A percentile compares a stretch with the other conserved stretches of the same genome.
phyloP scores from a whole-genome alignment of 1,140 invertebrate species.

The Drosophila pallidifrons region DNA sequence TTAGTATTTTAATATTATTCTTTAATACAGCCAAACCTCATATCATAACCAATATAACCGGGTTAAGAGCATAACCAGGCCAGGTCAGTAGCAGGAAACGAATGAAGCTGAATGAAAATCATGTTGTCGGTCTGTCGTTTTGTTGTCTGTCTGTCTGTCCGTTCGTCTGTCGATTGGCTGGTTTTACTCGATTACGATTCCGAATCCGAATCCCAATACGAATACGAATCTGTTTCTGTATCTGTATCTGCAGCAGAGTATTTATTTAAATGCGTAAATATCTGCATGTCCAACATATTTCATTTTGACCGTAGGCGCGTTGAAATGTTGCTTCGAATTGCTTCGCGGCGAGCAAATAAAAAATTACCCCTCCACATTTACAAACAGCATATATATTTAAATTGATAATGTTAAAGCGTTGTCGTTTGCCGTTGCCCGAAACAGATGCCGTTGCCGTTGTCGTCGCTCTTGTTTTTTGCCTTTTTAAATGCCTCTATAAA shows the following conservation, averaged over 20 bases:
- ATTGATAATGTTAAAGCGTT: constrained; percentile 66
- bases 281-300: constrained; percentile 74
- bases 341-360: constrained; percentile 55
- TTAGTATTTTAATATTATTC: neutral
- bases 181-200: constrained; percentile 62
- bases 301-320: constrained; percentile 74
- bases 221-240: constrained; percentile 29
- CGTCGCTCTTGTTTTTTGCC: constrained; percentile 10
- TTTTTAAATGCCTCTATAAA: constrained; percentile 44
- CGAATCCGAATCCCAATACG: constrained; percentile 17
- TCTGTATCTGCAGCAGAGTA: constrained; percentile 39
- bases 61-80: constrained; percentile 44
- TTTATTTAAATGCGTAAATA: constrained; percentile 79
- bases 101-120: constrained; percentile 69
- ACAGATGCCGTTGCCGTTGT: constrained; percentile 22
- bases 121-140: constrained; percentile 59
- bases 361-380: constrained; percentile 36
- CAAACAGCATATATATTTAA: constrained; percentile 48
- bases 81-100: constrained; percentile 68
- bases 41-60: neutral
- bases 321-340: constrained; percentile 67
- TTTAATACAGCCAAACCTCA: neutral
- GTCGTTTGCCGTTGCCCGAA: constrained; percentile 15
- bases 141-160: constrained; percentile 4
- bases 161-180: constrained; percentile 16